phyloP scores from a whole-genome alignment of 2,888 invertebrate genomes.

The Noctua fimbriata region DNA sequence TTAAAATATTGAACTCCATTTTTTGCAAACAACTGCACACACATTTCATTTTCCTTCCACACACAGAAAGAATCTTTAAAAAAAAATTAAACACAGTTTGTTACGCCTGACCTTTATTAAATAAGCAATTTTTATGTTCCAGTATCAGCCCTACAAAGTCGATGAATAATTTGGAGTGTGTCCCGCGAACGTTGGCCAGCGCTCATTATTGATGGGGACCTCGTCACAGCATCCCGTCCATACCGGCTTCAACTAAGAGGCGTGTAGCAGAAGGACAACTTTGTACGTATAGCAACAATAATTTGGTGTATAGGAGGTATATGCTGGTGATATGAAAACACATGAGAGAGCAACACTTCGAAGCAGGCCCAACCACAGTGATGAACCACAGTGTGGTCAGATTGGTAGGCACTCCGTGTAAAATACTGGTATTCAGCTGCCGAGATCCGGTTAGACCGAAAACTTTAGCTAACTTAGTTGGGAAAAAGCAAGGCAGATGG shows the following conservation, averaged over 20 bases:
- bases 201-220: constrained; percentile 77
- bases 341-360: not conserved
- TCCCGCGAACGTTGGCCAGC: constrained; percentile 69
- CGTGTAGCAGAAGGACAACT: constrained; percentile 14
- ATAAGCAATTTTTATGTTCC: constrained; percentile 5
- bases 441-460: not conserved
- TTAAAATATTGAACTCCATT: not conserved
- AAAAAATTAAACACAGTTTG: not conserved
- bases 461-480: not conserved
- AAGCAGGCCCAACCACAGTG: not conserved
- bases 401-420: not conserved
- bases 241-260: constrained; percentile 48
- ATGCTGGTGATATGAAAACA: not conserved
- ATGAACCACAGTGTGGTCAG: too few species aligned
- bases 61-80: not conserved
- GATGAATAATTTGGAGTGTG: constrained; percentile 80
- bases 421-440: not conserved
- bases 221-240: constrained; percentile 68
- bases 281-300: not conserved
- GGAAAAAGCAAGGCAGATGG: not conserved
- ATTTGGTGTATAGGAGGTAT: not conserved
- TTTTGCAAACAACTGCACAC: not conserved
- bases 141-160: constrained; percentile 73
- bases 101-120: not conserved
- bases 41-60: not conserved